phyloP scores from a whole-genome alignment of 2,797 vertebrate genomes.

The Arnoldichthys spilopterus region DNA sequence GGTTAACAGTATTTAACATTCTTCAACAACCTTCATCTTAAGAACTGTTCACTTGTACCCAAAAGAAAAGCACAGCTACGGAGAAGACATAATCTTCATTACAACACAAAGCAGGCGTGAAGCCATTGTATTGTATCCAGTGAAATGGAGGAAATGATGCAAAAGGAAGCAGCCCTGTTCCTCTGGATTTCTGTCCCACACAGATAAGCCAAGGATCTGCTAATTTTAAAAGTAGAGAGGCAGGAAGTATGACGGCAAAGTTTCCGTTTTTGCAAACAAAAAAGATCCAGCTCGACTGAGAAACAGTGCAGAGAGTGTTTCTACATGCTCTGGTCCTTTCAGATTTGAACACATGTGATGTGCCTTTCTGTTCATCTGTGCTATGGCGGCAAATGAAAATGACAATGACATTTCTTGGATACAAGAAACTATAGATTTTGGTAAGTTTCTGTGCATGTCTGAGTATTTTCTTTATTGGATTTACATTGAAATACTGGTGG shows the following conservation, averaged over 20 bases:
- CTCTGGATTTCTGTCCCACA: conserved; percentile 85
- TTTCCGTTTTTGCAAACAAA: conserved; percentile 87
- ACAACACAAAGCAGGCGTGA: conserved; percentile 49
- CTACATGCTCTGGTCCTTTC: conserved; percentile 26
- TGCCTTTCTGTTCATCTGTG: conserved; percentile 67
- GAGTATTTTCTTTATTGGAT: neutral
- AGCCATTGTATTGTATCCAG: conserved; percentile 77
- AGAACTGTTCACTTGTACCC: neutral
- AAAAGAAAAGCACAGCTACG: conserved; percentile 4
- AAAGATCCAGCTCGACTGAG: conserved; percentile 66
- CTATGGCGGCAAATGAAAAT: conserved; percentile 86
- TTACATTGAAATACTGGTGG: conserved; percentile 6
- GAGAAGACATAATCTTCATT: conserved; percentile 38
- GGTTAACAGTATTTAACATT: neutral
- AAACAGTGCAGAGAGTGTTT: conserved; percentile 58
- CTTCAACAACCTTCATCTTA: neutral
- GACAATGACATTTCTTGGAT: conserved; percentile 74
- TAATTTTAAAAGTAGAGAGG: conserved; percentile 90
- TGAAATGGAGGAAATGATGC: conserved; percentile 90
- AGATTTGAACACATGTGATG: conserved; percentile 52
- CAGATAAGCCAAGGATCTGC: conserved; percentile 91
- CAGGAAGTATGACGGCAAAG: conserved; percentile 93
- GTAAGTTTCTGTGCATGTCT: conserved; percentile 79
- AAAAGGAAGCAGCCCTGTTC: conserved; percentile 88
- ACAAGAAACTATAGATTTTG: conserved; percentile 82